A percentile compares a stretch with the other conserved stretches of the same genome.
Conservation (phyloP, 2,113 vertebrate genomes). For the Mobula hypostoma region DNA sequence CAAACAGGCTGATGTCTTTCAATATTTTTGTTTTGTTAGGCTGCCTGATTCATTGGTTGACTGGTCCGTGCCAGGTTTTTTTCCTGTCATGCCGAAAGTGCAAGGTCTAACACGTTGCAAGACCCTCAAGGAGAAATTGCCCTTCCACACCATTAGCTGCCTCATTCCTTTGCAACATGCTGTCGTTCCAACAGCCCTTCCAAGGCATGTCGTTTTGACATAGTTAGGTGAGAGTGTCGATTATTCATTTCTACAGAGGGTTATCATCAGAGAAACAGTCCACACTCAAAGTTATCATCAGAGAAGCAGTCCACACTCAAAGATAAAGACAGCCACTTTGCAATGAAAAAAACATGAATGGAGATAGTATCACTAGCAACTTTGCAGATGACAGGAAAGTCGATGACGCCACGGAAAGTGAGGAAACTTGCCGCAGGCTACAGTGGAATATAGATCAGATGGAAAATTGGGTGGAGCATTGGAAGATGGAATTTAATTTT, state of each 20-base stretch:
- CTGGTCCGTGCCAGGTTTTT: background rate
- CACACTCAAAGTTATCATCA: background rate
- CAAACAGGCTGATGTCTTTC: background rate
- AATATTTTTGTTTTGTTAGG: background rate
- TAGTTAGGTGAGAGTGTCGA: background rate
- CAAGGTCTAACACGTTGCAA: background rate
- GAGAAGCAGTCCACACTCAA: background rate
- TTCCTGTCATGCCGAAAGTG: background rate
- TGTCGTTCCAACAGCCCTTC: background rate
- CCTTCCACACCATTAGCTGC: background rate
- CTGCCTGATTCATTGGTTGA: background rate
- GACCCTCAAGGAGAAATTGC: background rate
- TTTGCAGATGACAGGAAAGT: no score
- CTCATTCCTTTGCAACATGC: background rate
- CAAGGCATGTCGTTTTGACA: background rate
- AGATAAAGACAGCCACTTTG: background rate
- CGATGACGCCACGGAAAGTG: no score
- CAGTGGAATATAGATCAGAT: no score
- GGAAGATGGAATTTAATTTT: no score
- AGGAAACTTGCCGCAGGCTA: no score
- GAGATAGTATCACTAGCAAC: no score
- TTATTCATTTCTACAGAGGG: background rate
- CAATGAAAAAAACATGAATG: no score
- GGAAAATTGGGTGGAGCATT: no score
- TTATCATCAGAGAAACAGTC: background rate